Evolutionary conservation across 2,888 invertebrate genomes (phyloP).

Genomic region (Pollenia labialis): DNA sequence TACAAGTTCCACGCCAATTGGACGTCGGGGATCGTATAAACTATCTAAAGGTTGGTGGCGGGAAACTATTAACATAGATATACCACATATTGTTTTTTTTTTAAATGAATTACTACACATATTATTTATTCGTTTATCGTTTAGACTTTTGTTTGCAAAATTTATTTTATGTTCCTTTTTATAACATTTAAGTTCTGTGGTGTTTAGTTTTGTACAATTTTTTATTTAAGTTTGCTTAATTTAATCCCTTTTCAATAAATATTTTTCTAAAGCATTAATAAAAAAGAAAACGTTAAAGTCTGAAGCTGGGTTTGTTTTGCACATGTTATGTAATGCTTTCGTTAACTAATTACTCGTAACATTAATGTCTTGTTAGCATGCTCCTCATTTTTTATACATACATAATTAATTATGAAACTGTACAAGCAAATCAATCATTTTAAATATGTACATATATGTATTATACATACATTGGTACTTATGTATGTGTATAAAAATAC

Average conservation of each 20-base stretch:
- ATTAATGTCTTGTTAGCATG: slow-evolving; percentile 48
- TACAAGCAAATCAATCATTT: not conserved
- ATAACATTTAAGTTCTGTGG: not conserved
- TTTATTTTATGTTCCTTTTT: slow-evolving; percentile 72
- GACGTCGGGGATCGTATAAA: slow-evolving; percentile 93
- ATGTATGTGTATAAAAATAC: not conserved
- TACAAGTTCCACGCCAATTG: slow-evolving; percentile 88
- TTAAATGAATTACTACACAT: not conserved
- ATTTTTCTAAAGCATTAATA: slow-evolving; percentile 7
- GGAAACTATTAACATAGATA: slow-evolving; percentile 70
- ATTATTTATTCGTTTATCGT: slow-evolving; percentile 16
- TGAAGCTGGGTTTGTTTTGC: slow-evolving; percentile 31
- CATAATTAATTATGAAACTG: slow-evolving; percentile 2
- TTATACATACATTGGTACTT: not conserved
- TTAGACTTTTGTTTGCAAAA: slow-evolving; percentile 63
- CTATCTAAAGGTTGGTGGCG: slow-evolving; percentile 91
- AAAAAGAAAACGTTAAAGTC: not conserved
- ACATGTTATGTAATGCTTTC: slow-evolving; percentile 28
- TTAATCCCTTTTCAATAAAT: not conserved
- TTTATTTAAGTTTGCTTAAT: slow-evolving; percentile 36
- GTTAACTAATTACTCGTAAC: slow-evolving; percentile 15
- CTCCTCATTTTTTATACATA: slow-evolving; percentile 19
- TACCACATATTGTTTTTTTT: not conserved
- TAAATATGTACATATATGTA: too few relatives aligned
- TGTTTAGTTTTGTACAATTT: slow-evolving; percentile 18